Evolutionary conservation across 2,113 vertebrate genomes (phyloP).

Genomic region (Haemorhous mexicanus): DNA sequence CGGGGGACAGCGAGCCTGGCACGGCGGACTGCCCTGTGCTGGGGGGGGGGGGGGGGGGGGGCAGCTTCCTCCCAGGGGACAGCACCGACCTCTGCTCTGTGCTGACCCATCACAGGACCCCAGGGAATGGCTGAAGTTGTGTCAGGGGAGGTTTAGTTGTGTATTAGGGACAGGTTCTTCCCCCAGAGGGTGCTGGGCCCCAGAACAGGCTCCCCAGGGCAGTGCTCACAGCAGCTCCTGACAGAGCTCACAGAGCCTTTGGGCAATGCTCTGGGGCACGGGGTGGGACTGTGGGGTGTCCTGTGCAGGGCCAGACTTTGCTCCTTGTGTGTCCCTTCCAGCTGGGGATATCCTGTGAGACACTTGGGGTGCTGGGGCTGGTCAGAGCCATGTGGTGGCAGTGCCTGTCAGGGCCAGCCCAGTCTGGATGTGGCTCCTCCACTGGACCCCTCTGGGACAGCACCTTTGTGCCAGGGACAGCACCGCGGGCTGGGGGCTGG

Average conservation of each 20-base stretch:
- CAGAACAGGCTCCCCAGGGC: neutral
- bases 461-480: neutral
- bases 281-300: neutral
- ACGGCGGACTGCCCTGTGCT: too few species aligned
- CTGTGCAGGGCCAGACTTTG: neutral
- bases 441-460: neutral
- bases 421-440: neutral
- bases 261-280: rapidly evolving
- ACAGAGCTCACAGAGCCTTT: neutral
- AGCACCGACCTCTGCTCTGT: neutral
- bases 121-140: neutral
- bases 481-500: neutral
- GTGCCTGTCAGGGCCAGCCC: neutral
- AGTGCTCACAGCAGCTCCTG: too few species aligned
- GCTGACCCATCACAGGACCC: rapidly evolving
- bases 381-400: neutral
- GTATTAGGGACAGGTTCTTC: neutral
- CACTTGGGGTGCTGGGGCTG: rapidly evolving
- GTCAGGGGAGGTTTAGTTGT: neutral
- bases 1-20: too few species aligned
- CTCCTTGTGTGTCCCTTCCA: neutral
- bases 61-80: neutral
- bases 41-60: too few species aligned
- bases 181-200: neutral
- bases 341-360: neutral